Base-by-base conservation (phyloP, 2,888 invertebrate species). In the Pinctada fucata region DNA sequence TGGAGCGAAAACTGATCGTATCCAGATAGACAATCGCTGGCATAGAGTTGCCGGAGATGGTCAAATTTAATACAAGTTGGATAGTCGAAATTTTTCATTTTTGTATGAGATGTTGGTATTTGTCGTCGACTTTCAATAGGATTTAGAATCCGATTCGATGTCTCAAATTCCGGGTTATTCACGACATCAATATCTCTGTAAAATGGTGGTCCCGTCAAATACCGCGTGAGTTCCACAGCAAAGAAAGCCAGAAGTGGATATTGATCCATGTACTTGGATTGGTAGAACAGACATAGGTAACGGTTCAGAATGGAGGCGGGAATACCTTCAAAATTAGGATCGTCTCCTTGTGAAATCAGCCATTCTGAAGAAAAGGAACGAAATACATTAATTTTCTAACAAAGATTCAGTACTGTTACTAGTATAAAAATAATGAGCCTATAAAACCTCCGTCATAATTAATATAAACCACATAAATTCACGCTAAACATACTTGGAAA, bases 1-100 rank as follows among this genome's bases (percentile, higher is more conserved):
- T 82, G 83, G n/a, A 83, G 74, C 45, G 76, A 65, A 3, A 68
- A 63, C n/a, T 79, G 83, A 45, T 82, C 71, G n/a, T 68, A 69
- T 6, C 72, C 72, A 31, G 76, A 76, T 45, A 83, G 67, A 13
- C 68, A 65, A 8, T 76, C 74, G 0, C 82, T 82, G 10, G 77
- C 75, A 63, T 83, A 83, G 16, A 83, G 58, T 47, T 76, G 76
- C 51, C 79, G 75, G 45, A 83, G 63, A 66, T 83, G 78, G 3
- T 76, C 75, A 58, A 77, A 75, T 2, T 75, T 73, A 64, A 83
- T 13, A 58, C 58, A 6, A 58, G 13, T 13, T 58, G 58, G 58
- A 58, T 58, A 58, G 31, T 83, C 2, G 83, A 78, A 31, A 31
- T 31, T 31, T 31, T 31, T 31, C 31, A 31, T 31, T 31, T 31